Evolutionary conservation across 2,797 vertebrate species (phyloP).

Genomic region (Melanotaenia trifasciata): DNA sequence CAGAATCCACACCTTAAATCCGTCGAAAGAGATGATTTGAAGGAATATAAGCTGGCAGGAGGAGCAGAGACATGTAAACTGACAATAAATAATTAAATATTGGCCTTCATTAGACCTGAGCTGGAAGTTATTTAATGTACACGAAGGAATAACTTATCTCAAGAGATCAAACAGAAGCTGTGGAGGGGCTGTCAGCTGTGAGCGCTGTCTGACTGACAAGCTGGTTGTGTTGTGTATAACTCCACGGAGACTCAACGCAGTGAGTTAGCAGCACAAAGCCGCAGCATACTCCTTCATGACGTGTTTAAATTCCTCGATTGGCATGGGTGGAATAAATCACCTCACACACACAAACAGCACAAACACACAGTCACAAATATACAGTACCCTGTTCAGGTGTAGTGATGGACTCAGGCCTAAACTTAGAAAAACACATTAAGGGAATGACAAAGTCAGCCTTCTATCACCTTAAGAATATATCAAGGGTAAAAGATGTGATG

Average conservation of each 20-base stretch:
- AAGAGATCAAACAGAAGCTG: slow-evolving; percentile 34
- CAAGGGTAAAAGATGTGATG: too few relatives aligned
- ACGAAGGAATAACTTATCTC: slow-evolving; percentile 17
- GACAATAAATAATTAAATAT: slow-evolving; percentile 18
- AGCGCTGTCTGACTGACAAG: slow-evolving; percentile 12
- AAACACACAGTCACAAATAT: slow-evolving; percentile 8
- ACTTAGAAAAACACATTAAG: too few relatives aligned
- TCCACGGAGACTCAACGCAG: slow-evolving; percentile 37
- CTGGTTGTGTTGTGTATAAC: slow-evolving; percentile 41
- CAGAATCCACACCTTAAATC: slow-evolving; percentile 8
- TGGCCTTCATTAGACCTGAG: slow-evolving; percentile 14
- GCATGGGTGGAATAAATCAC: slow-evolving; percentile 49
- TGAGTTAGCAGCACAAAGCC: slow-evolving; percentile 28
- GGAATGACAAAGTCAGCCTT: too few relatives aligned
- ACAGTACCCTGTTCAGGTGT: slow-evolving; percentile 19
- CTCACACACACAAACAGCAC: slow-evolving; percentile 5
- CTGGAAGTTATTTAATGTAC: slow-evolving; percentile 24
- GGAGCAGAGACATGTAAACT: not conserved
- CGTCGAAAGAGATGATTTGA: not conserved
- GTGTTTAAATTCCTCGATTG: slow-evolving; percentile 40
- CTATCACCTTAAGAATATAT: too few relatives aligned
- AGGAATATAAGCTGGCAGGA: not conserved
- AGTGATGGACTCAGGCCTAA: too few relatives aligned
- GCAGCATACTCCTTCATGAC: slow-evolving; percentile 51
- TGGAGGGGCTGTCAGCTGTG: slow-evolving; percentile 9